Evolutionary conservation across 1,140 invertebrate species (phyloP).

Genomic region (Bathynomus jamesi): DNA sequence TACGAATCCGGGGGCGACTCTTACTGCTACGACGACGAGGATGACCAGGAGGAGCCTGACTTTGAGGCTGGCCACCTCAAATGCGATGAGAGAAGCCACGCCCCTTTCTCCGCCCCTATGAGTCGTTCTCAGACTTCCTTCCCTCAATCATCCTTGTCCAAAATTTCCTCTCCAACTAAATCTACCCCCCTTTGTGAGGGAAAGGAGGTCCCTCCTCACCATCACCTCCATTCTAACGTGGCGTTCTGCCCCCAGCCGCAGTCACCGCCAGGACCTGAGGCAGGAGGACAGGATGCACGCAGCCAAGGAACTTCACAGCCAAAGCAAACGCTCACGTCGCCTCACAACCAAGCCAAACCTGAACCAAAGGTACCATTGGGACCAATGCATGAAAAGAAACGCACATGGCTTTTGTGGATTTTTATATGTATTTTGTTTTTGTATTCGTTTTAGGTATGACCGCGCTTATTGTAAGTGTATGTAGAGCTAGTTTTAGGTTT

Average conservation of each 20-base stretch:
- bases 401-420: not conserved
- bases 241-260: not conserved
- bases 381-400: not conserved
- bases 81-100: too few relatives aligned
- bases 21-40: too few relatives aligned
- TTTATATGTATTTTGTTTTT: not conserved
- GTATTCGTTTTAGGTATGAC: not conserved
- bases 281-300: not conserved
- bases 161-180: too few relatives aligned
- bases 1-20: too few relatives aligned
- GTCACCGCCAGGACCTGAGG: not conserved
- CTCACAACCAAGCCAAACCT: not conserved
- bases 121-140: too few relatives aligned
- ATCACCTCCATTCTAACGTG: not conserved
- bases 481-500: not conserved
- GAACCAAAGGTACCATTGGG: not conserved
- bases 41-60: too few relatives aligned
- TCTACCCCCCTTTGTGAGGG: too few relatives aligned
- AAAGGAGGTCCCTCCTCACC: not conserved
- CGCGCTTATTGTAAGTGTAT: not conserved
- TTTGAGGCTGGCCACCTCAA: too few relatives aligned
- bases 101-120: too few relatives aligned
- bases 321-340: not conserved
- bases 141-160: too few relatives aligned
- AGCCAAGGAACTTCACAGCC: not conserved